These are phyloP conservation scores for Drosophila falleni DNA, from an alignment of 2,888 invertebrate genomes.

Conservation along the genomic window DNA sequence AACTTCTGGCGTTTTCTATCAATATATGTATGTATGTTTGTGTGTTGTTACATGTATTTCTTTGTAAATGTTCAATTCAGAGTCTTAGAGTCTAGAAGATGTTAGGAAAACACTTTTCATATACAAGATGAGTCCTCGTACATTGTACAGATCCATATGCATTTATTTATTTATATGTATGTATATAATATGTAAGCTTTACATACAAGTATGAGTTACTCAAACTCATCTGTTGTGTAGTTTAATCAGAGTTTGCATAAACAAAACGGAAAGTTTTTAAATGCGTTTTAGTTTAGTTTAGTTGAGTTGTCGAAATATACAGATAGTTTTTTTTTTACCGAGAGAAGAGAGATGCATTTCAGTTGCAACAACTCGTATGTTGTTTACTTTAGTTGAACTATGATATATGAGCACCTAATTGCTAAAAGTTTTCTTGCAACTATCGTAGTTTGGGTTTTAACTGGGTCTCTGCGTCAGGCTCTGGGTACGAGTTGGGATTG, in stretches of 20 bases:
- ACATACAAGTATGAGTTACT: constrained; percentile 30
- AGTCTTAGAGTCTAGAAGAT: constrained; percentile 62
- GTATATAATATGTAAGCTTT: constrained; percentile 1
- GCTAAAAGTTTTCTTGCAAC: constrained; percentile 65
- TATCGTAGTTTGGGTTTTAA: constrained; percentile 52
- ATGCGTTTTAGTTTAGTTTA: constrained; percentile 67
- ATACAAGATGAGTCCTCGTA: constrained; percentile 23
- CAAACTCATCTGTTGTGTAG: constrained; percentile 54
- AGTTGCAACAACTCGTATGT: constrained; percentile 43
- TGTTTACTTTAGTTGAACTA: constrained; percentile 69
- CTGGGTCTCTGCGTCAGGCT: constrained; percentile 38
- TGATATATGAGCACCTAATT: constrained; percentile 80
- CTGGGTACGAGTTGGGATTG: constrained; percentile 60
- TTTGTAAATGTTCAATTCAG: constrained; percentile 38
- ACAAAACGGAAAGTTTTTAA: constrained; percentile 71
- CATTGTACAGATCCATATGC: constrained; percentile 7
- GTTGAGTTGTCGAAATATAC: constrained; percentile 68
- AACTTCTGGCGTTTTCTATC: constrained; percentile 45
- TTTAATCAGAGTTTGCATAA: constrained; percentile 50
- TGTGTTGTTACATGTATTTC: constrained; percentile 1
- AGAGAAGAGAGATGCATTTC: constrained; percentile 36
- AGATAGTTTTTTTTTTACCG: constrained; percentile 46
- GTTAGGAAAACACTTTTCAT: constrained; percentile 68
- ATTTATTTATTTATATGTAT: constrained; percentile 1
- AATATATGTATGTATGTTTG: constrained; percentile 20